These are phyloP conservation scores for Setophaga petechia DNA, from an alignment of 2,113 vertebrate species.

Conservation along the genomic window DNA sequence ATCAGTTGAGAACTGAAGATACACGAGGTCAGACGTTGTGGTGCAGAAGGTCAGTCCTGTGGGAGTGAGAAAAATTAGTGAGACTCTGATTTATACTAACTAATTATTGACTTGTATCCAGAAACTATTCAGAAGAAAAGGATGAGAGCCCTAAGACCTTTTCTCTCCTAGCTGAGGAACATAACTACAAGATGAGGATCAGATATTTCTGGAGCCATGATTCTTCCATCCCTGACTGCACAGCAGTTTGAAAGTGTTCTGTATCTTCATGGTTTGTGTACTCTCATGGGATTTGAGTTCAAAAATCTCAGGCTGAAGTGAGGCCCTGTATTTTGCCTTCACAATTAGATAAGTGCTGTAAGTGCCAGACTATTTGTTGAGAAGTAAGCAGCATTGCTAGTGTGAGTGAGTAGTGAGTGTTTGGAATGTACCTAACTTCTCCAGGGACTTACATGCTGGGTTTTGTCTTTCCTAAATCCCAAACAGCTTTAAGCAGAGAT, in stretches of 20 bases:
- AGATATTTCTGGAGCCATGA: neutral
- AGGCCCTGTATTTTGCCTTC: neutral
- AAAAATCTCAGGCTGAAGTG: neutral
- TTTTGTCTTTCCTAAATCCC: conserved; percentile 13
- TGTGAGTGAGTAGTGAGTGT: neutral
- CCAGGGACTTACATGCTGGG: neutral
- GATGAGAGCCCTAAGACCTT: neutral
- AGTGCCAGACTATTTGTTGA: neutral
- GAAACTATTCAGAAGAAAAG: neutral
- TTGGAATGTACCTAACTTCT: neutral
- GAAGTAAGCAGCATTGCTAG: neutral
- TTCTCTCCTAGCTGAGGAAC: neutral
- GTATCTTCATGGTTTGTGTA: neutral
- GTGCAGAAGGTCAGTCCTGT: neutral
- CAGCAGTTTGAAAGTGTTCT: neutral
- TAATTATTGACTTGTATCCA: neutral
- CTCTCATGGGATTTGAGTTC: neutral
- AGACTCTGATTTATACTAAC: neutral
- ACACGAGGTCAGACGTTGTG: neutral
- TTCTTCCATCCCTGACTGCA: neutral
- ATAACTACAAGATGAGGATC: neutral
- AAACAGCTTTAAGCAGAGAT: conserved; percentile 6
- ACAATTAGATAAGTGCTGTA: neutral
- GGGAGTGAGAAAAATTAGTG: neutral
- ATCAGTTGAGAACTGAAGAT: neutral